Percentiles rank a stretch among this genome's conserved stretches.
Conservation (phyloP, 30 jellyfish, hydroid and myxozoan genomes). For the Mastigias papua region DNA sequence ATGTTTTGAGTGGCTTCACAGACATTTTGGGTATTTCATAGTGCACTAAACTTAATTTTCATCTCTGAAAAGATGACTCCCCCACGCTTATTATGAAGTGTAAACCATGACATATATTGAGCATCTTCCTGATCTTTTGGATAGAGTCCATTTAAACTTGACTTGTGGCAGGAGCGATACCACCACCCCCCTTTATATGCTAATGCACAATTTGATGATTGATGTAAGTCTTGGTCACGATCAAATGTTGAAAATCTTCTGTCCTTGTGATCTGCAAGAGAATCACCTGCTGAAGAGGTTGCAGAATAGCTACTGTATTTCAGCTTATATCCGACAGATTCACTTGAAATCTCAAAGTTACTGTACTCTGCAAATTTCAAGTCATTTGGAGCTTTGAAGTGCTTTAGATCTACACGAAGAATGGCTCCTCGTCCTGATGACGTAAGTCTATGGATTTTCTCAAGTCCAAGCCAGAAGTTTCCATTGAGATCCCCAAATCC, state of each 20-base stretch:
- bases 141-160: conserved; percentile 14
- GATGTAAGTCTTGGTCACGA: conserved; percentile 34
- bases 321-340: conserved; percentile 30
- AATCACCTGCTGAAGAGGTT: conserved; percentile 49
- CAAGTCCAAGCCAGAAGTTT: too few species aligned
- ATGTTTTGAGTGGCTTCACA: too few species aligned
- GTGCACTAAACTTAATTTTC: background rate
- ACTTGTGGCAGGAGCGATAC: conserved; percentile 35
- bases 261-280: conserved; percentile 25
- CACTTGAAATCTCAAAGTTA: too few species aligned
- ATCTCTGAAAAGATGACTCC: background rate
- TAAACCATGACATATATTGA: background rate
- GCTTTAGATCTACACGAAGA: too few species aligned
- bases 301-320: conserved; percentile 24
- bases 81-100: background rate
- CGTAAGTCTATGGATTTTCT: too few species aligned
- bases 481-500: too few species aligned
- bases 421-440: too few species aligned
- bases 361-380: too few species aligned
- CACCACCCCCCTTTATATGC: conserved; percentile 54
- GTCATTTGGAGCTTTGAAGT: too few species aligned
- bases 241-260: conserved; percentile 56
- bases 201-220: conserved; percentile 24
- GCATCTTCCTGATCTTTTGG: background rate
- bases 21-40: too few species aligned